Percentiles rank a stretch among this genome's conserved stretches.
Conservation (phyloP, 2,797 vertebrate genomes). For the Amniataba percoides region DNA sequence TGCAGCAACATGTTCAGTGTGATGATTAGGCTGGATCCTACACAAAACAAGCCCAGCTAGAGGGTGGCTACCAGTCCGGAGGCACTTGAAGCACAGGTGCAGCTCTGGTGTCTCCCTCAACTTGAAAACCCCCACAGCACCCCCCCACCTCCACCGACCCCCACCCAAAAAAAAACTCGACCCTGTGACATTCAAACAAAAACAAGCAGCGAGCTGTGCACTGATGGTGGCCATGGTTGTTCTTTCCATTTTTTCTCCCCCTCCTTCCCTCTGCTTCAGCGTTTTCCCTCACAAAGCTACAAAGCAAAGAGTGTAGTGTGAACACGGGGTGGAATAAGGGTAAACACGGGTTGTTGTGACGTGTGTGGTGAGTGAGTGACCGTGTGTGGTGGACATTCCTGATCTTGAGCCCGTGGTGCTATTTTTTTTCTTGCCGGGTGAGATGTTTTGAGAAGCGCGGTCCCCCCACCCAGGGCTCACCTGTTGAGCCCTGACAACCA, state of each 20-base stretch:
- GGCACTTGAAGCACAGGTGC: slow-evolving; percentile 79
- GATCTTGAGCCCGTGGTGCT: slow-evolving; percentile 80
- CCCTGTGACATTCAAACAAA: slow-evolving; percentile 77
- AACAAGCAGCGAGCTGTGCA: slow-evolving; percentile 76
- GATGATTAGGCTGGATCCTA: slow-evolving; percentile 59
- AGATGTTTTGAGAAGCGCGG: slow-evolving; percentile 82
- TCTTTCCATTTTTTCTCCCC: slow-evolving; percentile 41
- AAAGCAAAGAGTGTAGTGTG: slow-evolving; percentile 75
- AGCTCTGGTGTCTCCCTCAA: slow-evolving; percentile 57
- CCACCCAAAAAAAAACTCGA: slow-evolving; percentile 49
- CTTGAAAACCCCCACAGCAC: neutral
- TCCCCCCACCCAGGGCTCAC: slow-evolving; percentile 81
- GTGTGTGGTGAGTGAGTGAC: slow-evolving; percentile 84
- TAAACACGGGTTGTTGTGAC: slow-evolving; percentile 83
- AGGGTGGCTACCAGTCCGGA: slow-evolving; percentile 55
- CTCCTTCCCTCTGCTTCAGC: slow-evolving; percentile 44
- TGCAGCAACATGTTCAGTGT: slow-evolving; percentile 57
- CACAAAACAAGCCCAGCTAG: slow-evolving; percentile 64
- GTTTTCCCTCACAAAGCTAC: slow-evolving; percentile 62
- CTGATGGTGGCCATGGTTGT: slow-evolving; percentile 57
- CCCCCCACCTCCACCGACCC: too few relatives aligned
- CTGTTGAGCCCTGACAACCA: slow-evolving; percentile 88
- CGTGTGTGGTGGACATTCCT: slow-evolving; percentile 82
- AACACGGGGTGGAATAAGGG: slow-evolving; percentile 57
- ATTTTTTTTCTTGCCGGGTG: slow-evolving; percentile 69